Evolutionary conservation across 2,113 vertebrate genomes (phyloP).

Genomic region (Chloropsis cyanopogon): DNA sequence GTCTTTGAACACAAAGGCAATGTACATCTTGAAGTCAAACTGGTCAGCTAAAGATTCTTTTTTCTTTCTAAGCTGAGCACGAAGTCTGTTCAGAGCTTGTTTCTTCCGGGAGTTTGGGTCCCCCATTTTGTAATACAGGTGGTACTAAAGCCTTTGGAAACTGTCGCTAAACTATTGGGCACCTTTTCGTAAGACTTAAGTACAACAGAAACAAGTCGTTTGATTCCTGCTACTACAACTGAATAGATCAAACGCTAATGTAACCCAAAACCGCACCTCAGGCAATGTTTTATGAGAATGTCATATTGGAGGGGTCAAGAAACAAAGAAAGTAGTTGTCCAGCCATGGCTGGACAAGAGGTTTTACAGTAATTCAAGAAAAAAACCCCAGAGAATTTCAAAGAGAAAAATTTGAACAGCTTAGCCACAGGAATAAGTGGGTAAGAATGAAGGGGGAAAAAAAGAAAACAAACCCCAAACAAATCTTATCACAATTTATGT

Average conservation of each 20-base stretch:
- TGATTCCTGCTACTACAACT: conserved; percentile 74
- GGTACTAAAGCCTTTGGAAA: conserved; percentile 83
- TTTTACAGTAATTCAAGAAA: conserved; percentile 25
- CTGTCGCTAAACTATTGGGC: conserved; percentile 78
- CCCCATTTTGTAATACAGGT: conserved; percentile 90
- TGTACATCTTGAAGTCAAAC: conserved; percentile 99
- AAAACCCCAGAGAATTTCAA: conserved; percentile 45
- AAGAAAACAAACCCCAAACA: neutral
- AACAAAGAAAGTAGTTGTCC: conserved; percentile 68
- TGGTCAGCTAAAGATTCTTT: conserved; percentile 99
- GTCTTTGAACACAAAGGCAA: conserved; percentile 99
- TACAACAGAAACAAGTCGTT: conserved; percentile 84
- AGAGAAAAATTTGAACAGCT: conserved; percentile 56
- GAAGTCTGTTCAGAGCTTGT: conserved; percentile 99
- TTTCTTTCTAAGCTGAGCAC: conserved; percentile 99
- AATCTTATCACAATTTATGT: conserved; percentile 70
- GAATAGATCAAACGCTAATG: conserved; percentile 71
- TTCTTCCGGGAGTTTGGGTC: conserved; percentile 99
- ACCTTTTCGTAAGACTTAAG: conserved; percentile 81
- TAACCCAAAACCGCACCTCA: conserved; percentile 72
- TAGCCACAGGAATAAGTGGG: conserved; percentile 63
- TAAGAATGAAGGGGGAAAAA: neutral
- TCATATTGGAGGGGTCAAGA: conserved; percentile 70
- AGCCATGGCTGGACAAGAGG: conserved; percentile 66
- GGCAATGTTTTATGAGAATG: conserved; percentile 70